Conservation (phyloP, 2,113 vertebrate genomes). For the Polyodon spathula region DNA sequence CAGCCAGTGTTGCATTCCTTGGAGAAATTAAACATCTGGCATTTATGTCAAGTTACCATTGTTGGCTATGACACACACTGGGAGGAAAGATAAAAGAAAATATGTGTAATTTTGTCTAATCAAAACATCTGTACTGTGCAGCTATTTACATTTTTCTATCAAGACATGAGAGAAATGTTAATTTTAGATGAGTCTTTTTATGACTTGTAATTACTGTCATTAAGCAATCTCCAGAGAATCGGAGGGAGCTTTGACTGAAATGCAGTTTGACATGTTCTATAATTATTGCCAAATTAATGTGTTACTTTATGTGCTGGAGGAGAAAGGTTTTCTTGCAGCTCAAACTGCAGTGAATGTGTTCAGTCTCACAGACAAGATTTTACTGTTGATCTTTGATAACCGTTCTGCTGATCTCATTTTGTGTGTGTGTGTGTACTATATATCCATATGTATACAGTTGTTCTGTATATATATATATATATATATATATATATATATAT, state of each 20-base stretch:
- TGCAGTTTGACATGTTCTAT: slow-evolving; percentile 78
- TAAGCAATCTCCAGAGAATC: slow-evolving; percentile 72
- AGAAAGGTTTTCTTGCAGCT: slow-evolving; percentile 40
- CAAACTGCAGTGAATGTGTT: slow-evolving; percentile 31
- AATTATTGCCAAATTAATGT: slow-evolving; percentile 78
- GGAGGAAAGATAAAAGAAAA: slow-evolving; percentile 70
- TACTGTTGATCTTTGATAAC: not conserved
- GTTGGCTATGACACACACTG: slow-evolving; percentile 76
- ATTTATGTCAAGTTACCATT: slow-evolving; percentile 46
- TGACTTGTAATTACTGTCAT: slow-evolving; percentile 85
- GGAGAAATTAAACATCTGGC: slow-evolving; percentile 42
- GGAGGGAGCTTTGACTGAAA: slow-evolving; percentile 73
- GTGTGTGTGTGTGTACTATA: too few relatives aligned
- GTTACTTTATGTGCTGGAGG: slow-evolving; percentile 57
- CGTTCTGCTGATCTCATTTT: not conserved
- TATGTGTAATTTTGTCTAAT: slow-evolving; percentile 95
- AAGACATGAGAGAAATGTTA: slow-evolving; percentile 82
- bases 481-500: too few relatives aligned
- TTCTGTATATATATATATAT: too few relatives aligned
- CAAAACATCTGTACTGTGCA: slow-evolving; percentile 90
- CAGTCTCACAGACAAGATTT: slow-evolving; percentile 1
- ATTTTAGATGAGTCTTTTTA: slow-evolving; percentile 78
- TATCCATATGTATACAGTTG: too few relatives aligned
- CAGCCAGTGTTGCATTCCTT: slow-evolving; percentile 20
- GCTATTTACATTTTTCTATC: slow-evolving; percentile 73